Base-by-base conservation (phyloP, 2,113 vertebrate species). In the Centropus bengalensis region DNA sequence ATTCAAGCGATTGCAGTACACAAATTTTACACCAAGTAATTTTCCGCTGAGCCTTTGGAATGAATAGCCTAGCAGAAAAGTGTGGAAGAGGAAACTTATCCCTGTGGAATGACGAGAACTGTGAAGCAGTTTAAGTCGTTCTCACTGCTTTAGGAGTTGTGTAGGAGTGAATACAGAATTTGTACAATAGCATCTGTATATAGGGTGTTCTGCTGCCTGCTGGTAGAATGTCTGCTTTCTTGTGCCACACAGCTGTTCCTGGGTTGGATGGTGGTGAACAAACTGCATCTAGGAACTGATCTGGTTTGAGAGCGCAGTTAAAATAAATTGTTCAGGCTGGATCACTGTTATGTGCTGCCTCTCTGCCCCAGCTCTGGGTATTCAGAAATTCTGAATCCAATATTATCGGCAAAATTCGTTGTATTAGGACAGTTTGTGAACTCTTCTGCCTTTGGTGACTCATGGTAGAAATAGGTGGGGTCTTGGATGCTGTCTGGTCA, bases 341-440 rank as follows among this genome's bases (percentile, higher is more conserved):
- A 9, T 56, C 54, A 14, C 14, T 89, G 42, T 28, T 3, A 49
- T 1, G 1, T 36, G 44, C 78, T 87, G 62, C 58, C 30, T 87
- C 14, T 26, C 5, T 4, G 26, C 12, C 56, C 28, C 33, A 38
- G 49, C 28, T 71, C 0, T 21, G 33, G 17, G 6, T 40, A 1
- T 60, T 76, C 27, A 54, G n/a, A 82, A 79, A 15, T 47, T 23
- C 36, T 49, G 19, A 64, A 60, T n/a, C 26, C 33, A 36, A 1
- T 40, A 8, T 33, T 67, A 9, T 16, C 27, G 32, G 44, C 44
- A 45, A 22, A 56, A 54, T 45, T 11, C 33, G 92, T 55, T 47
- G 7, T 38, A 6, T 52, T 63, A 4, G 23, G 51, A 3, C 42
- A 14, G 67, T 76, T 82, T 71, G 62, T 73, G 33, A 76, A 27